Conservation (phyloP, 2,113 vertebrate genomes). For the Nesogale talazaci region DNA sequence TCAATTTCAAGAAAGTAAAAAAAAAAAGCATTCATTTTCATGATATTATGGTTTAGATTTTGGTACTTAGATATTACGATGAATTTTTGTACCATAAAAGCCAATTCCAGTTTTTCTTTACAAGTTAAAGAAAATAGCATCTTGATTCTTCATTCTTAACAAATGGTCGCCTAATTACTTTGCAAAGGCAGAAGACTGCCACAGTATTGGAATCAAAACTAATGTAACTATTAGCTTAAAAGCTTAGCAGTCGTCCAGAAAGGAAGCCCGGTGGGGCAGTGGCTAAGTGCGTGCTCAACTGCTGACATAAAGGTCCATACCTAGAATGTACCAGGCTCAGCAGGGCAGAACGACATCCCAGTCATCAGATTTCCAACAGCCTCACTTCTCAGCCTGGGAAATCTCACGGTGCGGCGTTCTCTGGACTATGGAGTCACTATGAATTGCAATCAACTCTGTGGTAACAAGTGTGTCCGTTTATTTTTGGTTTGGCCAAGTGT, state of each 20-base stretch:
- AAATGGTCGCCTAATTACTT: not conserved
- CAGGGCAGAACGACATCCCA: not conserved
- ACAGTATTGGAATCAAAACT: not conserved
- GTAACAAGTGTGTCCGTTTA: not conserved
- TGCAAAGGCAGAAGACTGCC: not conserved
- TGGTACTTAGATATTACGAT: not conserved
- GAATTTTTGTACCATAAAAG: not conserved
- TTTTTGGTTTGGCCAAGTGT: not conserved
- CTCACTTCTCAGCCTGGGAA: not conserved
- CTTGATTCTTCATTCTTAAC: not conserved
- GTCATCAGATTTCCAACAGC: not conserved
- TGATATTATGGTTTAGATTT: not conserved
- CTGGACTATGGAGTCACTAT: not conserved
- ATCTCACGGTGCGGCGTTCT: not conserved
- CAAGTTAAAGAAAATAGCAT: not conserved
- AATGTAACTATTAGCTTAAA: not conserved
- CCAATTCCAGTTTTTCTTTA: slow-evolving; percentile 8
- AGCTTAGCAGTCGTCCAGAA: too few relatives aligned
- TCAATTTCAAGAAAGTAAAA: slow-evolving; percentile 8
- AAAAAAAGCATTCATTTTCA: not conserved
- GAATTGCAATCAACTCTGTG: not conserved
- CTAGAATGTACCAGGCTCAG: accelerated
- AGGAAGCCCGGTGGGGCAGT: not conserved
- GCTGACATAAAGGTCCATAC: not conserved
- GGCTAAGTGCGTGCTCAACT: not conserved